Base-by-base conservation (phyloP, 2,888 invertebrate species). In the Acleris emargana region DNA sequence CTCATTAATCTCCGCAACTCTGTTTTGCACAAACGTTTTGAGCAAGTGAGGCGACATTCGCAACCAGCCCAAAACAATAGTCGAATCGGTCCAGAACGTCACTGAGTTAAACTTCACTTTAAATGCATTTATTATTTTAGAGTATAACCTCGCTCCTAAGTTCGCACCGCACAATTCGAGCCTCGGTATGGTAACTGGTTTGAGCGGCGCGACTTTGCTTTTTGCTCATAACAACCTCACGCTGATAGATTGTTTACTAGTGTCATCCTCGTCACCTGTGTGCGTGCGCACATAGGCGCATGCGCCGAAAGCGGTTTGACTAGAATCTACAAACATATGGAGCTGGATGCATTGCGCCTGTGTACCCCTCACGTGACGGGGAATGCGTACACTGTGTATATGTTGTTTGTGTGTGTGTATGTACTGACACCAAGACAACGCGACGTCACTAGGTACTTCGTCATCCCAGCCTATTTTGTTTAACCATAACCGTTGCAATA, bases 161-260 rank as follows among this genome's bases (percentile, higher is more conserved):
- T 71, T 54, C 4, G 72, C 74, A 7, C 69, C 74, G 42, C 71
- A 71, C 20, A 74, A 51, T 49, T 74, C 74, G 4, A 74, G 55
- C 22, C 72, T 57, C 2, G 73, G 72, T 17, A 74, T 60, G 9
- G 64, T 66, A n/a, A 67, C 49, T 5, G 62, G 49, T 51, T 72
- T 72, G 3, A 70, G 7, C 5, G 75, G 72, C 9, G 73, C 70
- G 3, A 74, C 67, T 49, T 69, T 69, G 16, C 71, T 25, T 6
- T 25, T 25, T 25, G 25, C 25, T 1, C 25, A 25, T 25, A 25
- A 25, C 25, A 25, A 25, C 52, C 58, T 75, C 25, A 25, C 25
- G 25, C 25, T 76, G 1, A 73, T 63, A 22, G 68, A 69, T 25
- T 72, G 50, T 4, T 75, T 61, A 9, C 55, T 47, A 3, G 67